Evolutionary conservation across 2,888 invertebrate species (phyloP).

Genomic region (Amblyteles armatorius): DNA sequence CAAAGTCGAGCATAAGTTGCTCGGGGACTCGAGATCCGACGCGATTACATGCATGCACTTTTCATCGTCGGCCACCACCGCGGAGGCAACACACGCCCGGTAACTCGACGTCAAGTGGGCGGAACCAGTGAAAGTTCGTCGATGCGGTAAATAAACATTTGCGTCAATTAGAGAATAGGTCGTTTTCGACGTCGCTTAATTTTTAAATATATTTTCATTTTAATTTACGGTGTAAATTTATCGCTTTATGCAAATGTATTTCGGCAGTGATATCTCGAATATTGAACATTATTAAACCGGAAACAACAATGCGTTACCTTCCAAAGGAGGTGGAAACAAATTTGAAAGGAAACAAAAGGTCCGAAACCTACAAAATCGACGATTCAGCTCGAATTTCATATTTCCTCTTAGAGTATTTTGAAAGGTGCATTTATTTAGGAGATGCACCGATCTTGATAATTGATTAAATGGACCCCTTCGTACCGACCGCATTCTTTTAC

Average conservation of each 20-base stretch:
- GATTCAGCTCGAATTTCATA: neutral
- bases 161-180: slow-evolving; percentile 11
- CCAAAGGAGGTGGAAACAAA: too few species aligned
- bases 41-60: slow-evolving; percentile 41
- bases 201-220: neutral
- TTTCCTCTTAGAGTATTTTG: neutral
- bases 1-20: slow-evolving; percentile 52
- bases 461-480: neutral
- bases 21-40: slow-evolving; percentile 26
- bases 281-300: too few species aligned
- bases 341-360: too few species aligned
- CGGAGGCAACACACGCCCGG: neutral
- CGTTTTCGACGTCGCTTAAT: neutral
- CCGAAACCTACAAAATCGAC: too few species aligned
- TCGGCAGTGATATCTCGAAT: neutral
- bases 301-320: too few species aligned
- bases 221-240: neutral
- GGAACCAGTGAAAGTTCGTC: neutral
- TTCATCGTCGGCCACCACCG: slow-evolving; percentile 18
- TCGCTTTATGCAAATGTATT: neutral
- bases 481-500: neutral
- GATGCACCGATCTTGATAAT: neutral
- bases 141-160: slow-evolving; percentile 5
- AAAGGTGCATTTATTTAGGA: neutral
- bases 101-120: slow-evolving; percentile 12